Percentiles rank a stretch among this genome's conserved stretches.
Conservation (phyloP, 2,888 invertebrate species). For the Diaprepes abbreviatus region DNA sequence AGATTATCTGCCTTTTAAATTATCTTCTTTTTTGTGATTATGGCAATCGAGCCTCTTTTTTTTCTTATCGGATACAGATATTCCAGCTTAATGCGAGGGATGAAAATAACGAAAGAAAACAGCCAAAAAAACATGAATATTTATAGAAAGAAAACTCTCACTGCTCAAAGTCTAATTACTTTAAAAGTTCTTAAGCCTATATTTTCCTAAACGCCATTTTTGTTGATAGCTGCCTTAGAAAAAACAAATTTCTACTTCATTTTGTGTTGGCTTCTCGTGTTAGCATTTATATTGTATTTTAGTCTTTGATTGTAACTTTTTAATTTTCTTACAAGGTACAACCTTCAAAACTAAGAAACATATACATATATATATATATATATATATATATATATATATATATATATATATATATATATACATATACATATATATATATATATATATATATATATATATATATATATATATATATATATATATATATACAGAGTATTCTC, state of each 20-base stretch:
- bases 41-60: background rate
- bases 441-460: too few species aligned
- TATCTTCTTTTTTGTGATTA: constrained; percentile 3
- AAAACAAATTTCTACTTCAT: background rate
- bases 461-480: too few species aligned
- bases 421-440: too few species aligned
- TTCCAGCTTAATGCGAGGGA: background rate
- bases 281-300: too few species aligned
- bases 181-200: constrained; percentile 1
- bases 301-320: too few species aligned
- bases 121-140: background rate
- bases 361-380: too few species aligned
- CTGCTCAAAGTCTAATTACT: constrained; percentile 1
- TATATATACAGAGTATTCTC: too few species aligned
- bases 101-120: background rate
- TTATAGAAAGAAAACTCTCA: background rate
- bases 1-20: background rate
- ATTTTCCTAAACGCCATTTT: background rate
- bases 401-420: too few species aligned
- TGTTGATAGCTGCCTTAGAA: background rate
- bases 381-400: too few species aligned
- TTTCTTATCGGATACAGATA: background rate
- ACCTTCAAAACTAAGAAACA: too few species aligned
- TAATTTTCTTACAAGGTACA: too few species aligned
- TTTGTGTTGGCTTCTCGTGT: background rate